A percentile compares a stretch with the other conserved stretches of the same genome.
These are phyloP conservation scores for Meloe dianella DNA, from an alignment of 2,888 invertebrate genomes.

Conservation along the genomic window DNA sequence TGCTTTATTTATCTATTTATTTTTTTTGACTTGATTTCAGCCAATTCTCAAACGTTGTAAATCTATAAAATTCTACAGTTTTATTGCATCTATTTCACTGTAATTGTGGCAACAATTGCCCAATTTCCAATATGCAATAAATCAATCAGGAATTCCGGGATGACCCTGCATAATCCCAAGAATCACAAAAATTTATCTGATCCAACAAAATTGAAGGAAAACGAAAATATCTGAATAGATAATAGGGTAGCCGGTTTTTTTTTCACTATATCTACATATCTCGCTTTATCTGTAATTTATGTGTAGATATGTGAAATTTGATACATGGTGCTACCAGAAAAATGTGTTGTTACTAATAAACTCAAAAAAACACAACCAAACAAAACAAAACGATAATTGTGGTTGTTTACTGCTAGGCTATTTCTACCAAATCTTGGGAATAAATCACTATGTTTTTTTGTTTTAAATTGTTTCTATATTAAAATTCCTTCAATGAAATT, in stretches of 20 bases:
- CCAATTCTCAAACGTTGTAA: background rate
- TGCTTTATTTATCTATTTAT: too few relatives aligned
- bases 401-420: background rate
- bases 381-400: too few relatives aligned
- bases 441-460: background rate
- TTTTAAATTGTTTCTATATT: background rate
- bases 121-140: background rate
- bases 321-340: constrained; percentile 32
- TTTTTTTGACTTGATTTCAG: too few relatives aligned
- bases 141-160: background rate
- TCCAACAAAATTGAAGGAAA: too few relatives aligned
- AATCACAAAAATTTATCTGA: background rate
- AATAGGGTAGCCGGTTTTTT: constrained; percentile 12
- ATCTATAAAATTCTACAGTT: background rate
- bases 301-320: constrained; percentile 31
- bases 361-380: constrained; percentile 18
- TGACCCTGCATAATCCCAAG: too few relatives aligned
- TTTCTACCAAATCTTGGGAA: background rate
- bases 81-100: background rate
- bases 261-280: background rate
- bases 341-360: constrained; percentile 21
- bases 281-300: constrained; percentile 9
- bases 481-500: background rate
- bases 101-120: background rate
- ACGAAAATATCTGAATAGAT: too few relatives aligned